These are phyloP conservation scores for Taenaris catops DNA, from an alignment of 2,888 invertebrate species.

Conservation along the genomic window DNA sequence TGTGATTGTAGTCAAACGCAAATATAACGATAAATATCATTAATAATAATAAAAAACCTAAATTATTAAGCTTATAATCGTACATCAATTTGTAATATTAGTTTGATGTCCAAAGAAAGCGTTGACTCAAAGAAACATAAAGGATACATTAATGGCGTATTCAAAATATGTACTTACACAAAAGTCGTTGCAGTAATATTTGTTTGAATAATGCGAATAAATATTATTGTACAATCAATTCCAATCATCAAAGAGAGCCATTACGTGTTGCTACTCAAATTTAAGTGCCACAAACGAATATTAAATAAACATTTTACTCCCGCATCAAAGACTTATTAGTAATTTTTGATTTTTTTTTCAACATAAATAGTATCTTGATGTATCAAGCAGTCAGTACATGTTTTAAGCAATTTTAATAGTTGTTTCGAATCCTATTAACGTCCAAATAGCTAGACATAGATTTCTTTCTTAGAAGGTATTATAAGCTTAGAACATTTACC, in stretches of 20 bases:
- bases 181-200: conserved; percentile 9
- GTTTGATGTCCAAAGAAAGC: too few relatives aligned
- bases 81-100: neutral
- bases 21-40: too few relatives aligned
- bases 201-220: conserved; percentile 6
- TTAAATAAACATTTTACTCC: conserved; percentile 21
- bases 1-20: too few relatives aligned
- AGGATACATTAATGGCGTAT: neutral
- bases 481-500: too few relatives aligned
- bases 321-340: conserved; percentile 12
- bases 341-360: conserved; percentile 9
- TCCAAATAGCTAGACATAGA: too few relatives aligned
- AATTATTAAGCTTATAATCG: too few relatives aligned
- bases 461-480: too few relatives aligned
- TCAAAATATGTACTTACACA: conserved; percentile 3
- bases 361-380: neutral
- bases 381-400: too few relatives aligned
- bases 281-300: conserved; percentile 12
- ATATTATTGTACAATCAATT: conserved; percentile 14
- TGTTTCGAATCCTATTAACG: too few relatives aligned
- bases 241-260: conserved; percentile 19
- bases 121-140: too few relatives aligned
- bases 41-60: too few relatives aligned
- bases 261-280: conserved; percentile 10
- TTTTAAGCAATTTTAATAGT: too few relatives aligned